Percentiles rank a stretch among this genome's conserved stretches.
phyloP scores from a whole-genome alignment of 2,797 vertebrate genomes.

The Glossophaga mutica region DNA sequence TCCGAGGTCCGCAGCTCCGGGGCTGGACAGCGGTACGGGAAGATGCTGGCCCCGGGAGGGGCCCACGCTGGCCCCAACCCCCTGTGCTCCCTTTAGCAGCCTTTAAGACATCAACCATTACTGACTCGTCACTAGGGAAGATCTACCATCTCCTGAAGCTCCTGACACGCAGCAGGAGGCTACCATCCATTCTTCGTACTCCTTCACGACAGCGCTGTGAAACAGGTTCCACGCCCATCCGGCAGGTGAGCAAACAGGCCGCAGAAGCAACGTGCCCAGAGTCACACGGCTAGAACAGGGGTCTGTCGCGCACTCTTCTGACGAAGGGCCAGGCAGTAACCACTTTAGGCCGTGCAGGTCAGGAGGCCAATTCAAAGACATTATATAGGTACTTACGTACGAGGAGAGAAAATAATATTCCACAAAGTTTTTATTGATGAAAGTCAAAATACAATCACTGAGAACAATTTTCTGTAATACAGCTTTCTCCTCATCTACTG shows the following conservation, averaged over 20 bases:
- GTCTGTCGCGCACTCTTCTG: not conserved
- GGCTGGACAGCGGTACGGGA: not conserved
- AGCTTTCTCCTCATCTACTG: not conserved
- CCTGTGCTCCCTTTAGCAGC: not conserved
- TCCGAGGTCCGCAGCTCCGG: not conserved
- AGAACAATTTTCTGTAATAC: not conserved
- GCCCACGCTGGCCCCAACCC: not conserved
- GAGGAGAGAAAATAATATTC: not conserved
- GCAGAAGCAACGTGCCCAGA: not conserved
- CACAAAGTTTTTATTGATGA: not conserved
- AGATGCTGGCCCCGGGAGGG: not conserved
- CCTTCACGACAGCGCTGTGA: not conserved
- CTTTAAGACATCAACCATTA: not conserved
- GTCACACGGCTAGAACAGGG: not conserved
- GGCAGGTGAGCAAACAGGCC: not conserved
- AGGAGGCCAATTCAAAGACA: not conserved
- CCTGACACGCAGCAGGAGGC: not conserved
- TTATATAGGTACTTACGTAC: fast-evolving
- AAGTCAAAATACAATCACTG: not conserved
- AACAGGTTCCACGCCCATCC: not conserved
- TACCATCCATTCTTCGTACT: not conserved
- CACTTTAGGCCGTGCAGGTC: not conserved
- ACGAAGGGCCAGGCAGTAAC: not conserved
- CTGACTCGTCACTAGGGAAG: not conserved
- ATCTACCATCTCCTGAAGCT: not conserved